Base-by-base conservation (phyloP, 1,140 invertebrate genomes). In the Nebria ingens region DNA sequence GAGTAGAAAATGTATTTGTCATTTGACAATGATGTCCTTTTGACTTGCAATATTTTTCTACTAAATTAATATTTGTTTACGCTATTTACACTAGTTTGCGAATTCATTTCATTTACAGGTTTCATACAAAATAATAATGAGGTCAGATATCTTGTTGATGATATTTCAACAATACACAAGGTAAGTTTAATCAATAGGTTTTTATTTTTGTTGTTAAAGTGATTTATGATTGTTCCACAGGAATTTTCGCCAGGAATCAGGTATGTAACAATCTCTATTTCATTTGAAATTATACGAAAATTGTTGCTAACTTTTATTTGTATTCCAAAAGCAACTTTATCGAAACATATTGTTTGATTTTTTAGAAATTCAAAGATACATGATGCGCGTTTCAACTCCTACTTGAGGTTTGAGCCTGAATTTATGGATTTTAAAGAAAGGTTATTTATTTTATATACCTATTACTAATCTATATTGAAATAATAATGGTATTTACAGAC, bases 391-490 rank as follows among this genome's bases (percentile, higher is more conserved):
- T 62, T 63, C 57, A 69, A 73, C 56, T 56, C 60, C 50, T 59
- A 65, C 57, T 58, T 82, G 59, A 71, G 72, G 63, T 81, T 84
- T 71, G 76, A 82, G 66, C 82, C 82, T 58, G 73, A 79, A 58
- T 68, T 77, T 62, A 72, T 85, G 59, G 81, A 85, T 75, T 86
- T 86, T 73, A 76, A 81, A 68, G 73, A 82, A 66, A 81, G 82
- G 83, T 83, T 72, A 73, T 58, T 56, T 52, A 13, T 22, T 54
- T 51, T 62, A 22, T 56, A 13, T 62, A 38, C 51, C 20, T 56
- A 19, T 40, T 11, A 51, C n/a, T n/a, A 49, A 21, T n/a, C 38
- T 54, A 58, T 62, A 1, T 34, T 58, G 42, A n/a, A 53, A 53
- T 60, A 60, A 55, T 65, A 60, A 63, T 66, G 60, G 63, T 58